Evolutionary conservation across 37 sponge, comb jelly and placozoan genomes (phyloP).

Genomic region (Ephydatia muelleri): DNA sequence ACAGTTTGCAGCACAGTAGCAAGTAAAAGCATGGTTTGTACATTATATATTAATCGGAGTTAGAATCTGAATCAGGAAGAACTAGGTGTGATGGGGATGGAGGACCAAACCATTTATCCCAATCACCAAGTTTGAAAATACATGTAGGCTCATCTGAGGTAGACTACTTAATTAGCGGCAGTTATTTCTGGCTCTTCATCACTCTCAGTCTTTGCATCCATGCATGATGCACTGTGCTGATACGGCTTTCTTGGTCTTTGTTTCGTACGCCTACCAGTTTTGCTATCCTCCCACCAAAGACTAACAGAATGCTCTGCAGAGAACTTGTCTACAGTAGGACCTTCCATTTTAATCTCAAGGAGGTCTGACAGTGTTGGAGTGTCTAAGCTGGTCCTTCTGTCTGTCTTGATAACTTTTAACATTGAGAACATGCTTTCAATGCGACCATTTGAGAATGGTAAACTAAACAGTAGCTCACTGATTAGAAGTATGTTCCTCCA

Average conservation of each 20-base stretch:
- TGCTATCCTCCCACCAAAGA: conserved; percentile 34
- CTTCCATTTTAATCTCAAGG: conserved; percentile 20
- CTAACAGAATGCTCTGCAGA: conserved; percentile 17
- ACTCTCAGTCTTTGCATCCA: background rate
- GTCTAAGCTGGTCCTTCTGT: conserved; percentile 18
- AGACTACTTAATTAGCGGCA: background rate
- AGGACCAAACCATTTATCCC: conserved; percentile 19
- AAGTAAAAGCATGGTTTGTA: background rate
- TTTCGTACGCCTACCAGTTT: conserved; percentile 20
- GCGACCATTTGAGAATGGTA: conserved; percentile 43
- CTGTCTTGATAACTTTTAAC: conserved; percentile 10
- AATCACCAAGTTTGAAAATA: conserved; percentile 2
- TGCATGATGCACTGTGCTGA: background rate
- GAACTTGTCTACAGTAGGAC: conserved; percentile 20
- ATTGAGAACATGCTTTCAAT: too few relatives aligned
- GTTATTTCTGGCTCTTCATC: background rate
- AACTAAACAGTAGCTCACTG: conserved; percentile 52
- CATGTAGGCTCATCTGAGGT: too few relatives aligned
- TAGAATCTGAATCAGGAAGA: background rate
- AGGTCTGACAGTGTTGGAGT: conserved; percentile 2
- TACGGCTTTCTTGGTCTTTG: conserved; percentile 21
- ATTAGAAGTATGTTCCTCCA: conserved; percentile 53
- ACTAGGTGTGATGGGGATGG: background rate
- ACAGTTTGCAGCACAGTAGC: background rate
- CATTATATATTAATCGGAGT: background rate